Conservation (phyloP, 2,113 vertebrate genomes). For the Erpornis zantholeuca region DNA sequence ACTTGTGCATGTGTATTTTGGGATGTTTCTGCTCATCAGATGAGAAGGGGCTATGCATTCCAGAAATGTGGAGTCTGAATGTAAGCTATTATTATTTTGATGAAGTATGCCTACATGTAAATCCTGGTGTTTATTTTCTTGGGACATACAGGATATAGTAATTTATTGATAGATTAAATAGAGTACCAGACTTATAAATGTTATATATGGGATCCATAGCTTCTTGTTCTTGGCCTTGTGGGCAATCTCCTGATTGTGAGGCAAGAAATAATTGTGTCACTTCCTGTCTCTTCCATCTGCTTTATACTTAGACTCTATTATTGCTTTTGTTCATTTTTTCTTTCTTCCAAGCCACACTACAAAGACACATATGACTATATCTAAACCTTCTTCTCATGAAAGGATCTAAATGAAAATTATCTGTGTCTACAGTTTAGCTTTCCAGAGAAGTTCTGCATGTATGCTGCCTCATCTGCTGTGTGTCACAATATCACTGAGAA, state of each 20-base stretch:
- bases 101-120: background rate
- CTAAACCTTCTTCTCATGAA: background rate
- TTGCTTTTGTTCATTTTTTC: background rate
- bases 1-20: background rate
- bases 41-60: background rate
- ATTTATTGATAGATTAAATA: background rate
- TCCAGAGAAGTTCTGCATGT: background rate
- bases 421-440: background rate
- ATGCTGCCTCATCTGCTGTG: background rate
- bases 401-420: background rate
- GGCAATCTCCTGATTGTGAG: background rate
- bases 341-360: background rate
- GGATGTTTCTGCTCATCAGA: background rate
- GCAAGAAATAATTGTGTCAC: background rate
- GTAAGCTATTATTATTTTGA: background rate
- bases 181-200: background rate
- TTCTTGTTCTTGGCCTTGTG: background rate
- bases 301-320: background rate
- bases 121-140: background rate
- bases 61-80: background rate
- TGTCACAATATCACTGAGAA: background rate
- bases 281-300: background rate
- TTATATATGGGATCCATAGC: background rate
- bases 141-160: background rate
- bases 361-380: background rate